These are phyloP conservation scores for Muntiacus reevesi DNA, from an alignment of 2,113 vertebrate genomes.

Conservation along the genomic window DNA sequence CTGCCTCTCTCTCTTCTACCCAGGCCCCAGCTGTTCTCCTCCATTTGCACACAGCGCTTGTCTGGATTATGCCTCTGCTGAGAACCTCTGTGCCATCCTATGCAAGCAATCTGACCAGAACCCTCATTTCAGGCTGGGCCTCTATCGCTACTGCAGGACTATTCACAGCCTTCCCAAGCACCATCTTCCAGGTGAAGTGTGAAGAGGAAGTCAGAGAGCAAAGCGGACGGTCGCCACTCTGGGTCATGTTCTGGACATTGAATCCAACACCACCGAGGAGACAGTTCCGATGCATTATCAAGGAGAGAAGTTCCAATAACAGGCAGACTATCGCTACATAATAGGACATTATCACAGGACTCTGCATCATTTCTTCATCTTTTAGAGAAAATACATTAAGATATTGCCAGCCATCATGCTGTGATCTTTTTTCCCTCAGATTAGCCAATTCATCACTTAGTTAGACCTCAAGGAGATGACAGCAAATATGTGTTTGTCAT, in stretches of 20 bases:
- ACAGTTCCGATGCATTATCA: background rate
- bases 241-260: background rate
- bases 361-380: background rate
- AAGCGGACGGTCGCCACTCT: background rate
- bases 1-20: background rate
- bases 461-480: background rate
- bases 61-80: background rate
- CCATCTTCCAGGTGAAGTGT: background rate
- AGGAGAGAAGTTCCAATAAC: background rate
- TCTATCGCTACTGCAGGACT: background rate
- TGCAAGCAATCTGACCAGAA: background rate
- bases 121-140: background rate
- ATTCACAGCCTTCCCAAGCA: background rate
- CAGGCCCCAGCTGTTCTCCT: background rate
- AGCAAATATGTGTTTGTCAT: background rate
- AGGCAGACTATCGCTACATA: background rate
- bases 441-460: background rate
- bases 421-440: background rate
- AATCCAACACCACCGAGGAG: background rate
- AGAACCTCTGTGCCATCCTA: background rate
- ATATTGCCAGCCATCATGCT: background rate
- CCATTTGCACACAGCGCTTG: background rate
- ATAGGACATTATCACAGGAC: background rate
- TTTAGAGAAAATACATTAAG: background rate
- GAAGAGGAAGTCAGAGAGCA: background rate